A percentile compares a stretch with the other conserved stretches of the same genome.
Conservation (phyloP, 2,888 invertebrate genomes). For the Eupithecia dodoneata region DNA sequence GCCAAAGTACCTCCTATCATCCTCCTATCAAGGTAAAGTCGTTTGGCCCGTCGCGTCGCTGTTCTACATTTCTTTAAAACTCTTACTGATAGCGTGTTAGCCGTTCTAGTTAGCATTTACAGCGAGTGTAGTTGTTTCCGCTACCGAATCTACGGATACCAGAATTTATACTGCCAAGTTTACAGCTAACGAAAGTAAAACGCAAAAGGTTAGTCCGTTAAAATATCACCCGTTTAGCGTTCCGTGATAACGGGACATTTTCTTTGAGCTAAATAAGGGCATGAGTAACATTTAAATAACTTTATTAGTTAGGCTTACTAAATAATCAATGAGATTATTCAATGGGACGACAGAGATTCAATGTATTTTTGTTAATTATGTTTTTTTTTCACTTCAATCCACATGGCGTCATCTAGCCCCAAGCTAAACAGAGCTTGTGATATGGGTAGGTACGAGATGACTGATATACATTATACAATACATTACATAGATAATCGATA, state of each 20-base stretch:
- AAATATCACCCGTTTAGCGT: conserved; percentile 41
- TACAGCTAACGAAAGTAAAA: conserved; percentile 25
- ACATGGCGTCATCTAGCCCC: too few relatives aligned
- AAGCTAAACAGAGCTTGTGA: too few relatives aligned
- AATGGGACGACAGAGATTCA: background rate
- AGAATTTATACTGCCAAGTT: conserved; percentile 24
- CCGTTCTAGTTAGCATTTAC: conserved; percentile 6
- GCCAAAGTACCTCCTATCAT: background rate
- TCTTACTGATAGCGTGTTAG: conserved; percentile 10
- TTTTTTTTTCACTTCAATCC: too few relatives aligned
- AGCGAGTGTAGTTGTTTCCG: background rate
- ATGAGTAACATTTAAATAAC: background rate
- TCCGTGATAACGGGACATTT: conserved; percentile 33
- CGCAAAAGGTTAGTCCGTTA: conserved; percentile 35
- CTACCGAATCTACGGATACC: conserved; percentile 20
- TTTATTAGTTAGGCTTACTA: too few relatives aligned
- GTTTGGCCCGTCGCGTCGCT: background rate
- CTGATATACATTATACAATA: too few relatives aligned
- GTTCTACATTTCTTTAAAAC: background rate
- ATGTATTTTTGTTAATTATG: background rate
- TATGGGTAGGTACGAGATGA: too few relatives aligned
- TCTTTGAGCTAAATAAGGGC: conserved; percentile 12
- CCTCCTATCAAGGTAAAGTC: background rate
- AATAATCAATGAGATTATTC: too few relatives aligned
- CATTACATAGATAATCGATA: background rate